These are phyloP conservation scores for Acanthisitta chloris DNA, from an alignment of 2,113 vertebrate genomes.

Conservation along the genomic window DNA sequence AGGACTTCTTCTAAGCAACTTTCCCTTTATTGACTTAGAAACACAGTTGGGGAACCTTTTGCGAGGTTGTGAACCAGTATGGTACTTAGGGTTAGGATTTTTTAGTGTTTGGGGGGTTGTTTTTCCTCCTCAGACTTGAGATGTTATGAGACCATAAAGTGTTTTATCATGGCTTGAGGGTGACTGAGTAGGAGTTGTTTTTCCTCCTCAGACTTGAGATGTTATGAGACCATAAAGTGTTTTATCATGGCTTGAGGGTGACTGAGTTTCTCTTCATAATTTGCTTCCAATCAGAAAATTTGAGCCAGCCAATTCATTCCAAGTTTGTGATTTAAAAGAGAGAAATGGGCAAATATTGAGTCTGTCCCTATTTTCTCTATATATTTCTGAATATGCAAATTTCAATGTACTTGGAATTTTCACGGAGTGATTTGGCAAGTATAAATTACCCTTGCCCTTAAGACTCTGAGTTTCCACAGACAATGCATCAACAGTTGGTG, in stretches of 20 bases:
- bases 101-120: background rate
- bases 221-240: conserved; percentile 2
- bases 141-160: background rate
- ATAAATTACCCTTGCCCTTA: conserved; percentile 66
- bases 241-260: background rate
- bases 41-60: background rate
- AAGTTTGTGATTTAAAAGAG: conserved; percentile 41
- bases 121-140: background rate
- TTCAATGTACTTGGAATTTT: conserved; percentile 52
- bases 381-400: conserved; percentile 64
- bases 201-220: background rate
- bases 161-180: background rate
- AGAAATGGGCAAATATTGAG: conserved; percentile 65
- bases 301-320: background rate
- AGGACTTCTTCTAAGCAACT: background rate
- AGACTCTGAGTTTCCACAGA: conserved; percentile 32
- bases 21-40: background rate
- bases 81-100: rapidly evolving
- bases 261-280: background rate
- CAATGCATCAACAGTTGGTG: conserved; percentile 58
- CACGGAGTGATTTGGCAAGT: conserved; percentile 57
- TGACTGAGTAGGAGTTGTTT: background rate
- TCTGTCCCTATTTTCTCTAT: conserved; percentile 54
- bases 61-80: background rate
- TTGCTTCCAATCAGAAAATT: conserved; percentile 34